Conservation (phyloP, 2,797 vertebrate species). For the Lepidocolaptes lacrymiger region DNA sequence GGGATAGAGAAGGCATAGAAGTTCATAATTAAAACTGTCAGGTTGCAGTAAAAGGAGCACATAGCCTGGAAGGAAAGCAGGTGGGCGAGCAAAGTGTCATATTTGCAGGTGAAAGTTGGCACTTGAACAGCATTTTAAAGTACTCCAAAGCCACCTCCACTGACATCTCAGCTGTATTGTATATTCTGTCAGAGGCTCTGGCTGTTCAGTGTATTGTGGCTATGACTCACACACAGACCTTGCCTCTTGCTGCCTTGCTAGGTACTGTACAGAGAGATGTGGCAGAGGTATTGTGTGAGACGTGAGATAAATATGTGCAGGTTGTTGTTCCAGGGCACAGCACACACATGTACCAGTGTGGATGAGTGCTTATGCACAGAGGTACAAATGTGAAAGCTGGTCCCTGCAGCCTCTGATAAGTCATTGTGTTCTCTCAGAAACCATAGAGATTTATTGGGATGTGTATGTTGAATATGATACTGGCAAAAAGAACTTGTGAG, state of each 20-base stretch:
- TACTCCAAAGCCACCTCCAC: slow-evolving; percentile 65
- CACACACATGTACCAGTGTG: not conserved
- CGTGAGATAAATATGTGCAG: not conserved
- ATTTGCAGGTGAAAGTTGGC: slow-evolving; percentile 62
- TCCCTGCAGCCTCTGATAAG: not conserved
- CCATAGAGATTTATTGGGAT: not conserved
- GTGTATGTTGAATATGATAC: not conserved
- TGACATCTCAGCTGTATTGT: slow-evolving; percentile 49
- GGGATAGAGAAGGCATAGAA: not conserved
- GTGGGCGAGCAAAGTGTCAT: slow-evolving; percentile 59
- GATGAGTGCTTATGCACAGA: not conserved
- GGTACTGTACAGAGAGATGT: not conserved
- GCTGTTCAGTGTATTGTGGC: slow-evolving; percentile 21
- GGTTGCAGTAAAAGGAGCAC: not conserved
- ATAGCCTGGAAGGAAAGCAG: not conserved
- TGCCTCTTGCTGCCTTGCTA: not conserved
- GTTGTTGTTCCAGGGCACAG: not conserved
- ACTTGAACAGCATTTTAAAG: slow-evolving; percentile 63
- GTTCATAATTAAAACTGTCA: slow-evolving; percentile 45
- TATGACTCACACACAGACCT: slow-evolving; percentile 50
- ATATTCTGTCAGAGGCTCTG: slow-evolving; percentile 1
- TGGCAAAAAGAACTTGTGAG: not conserved
- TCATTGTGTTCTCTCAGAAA: not conserved
- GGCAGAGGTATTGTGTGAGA: not conserved
- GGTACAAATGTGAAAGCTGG: not conserved